Base-by-base conservation (phyloP, 2,797 vertebrate genomes). In the Anniella stebbinsi region DNA sequence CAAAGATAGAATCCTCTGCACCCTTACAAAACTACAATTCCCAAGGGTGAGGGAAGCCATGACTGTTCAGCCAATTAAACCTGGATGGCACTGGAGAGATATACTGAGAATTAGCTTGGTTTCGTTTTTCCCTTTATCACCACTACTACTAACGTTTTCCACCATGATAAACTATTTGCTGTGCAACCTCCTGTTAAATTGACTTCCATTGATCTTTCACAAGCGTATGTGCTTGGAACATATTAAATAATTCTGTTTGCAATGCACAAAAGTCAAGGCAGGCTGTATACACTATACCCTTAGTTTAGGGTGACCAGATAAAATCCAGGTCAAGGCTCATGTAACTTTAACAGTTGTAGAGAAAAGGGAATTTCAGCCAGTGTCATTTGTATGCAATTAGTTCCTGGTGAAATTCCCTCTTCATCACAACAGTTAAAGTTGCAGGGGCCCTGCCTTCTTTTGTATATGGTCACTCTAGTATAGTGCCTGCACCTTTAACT, bases 121-220 rank as follows among this genome's bases (percentile, higher is more conserved):
- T 69, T 18, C 11, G 67, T 28, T 85, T 85, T 90, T 30, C 18
- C 72, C 3, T 72, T 80, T n/a, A 66, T 75, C 83, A 84, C 30
- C 66, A 89, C 7, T 87, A 87, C 57, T 87, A 89, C 91, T 75
- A 75, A 17, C 51, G 30, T 92, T 75, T 83, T 86, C 69, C 36
- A 75, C 51, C 80, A 87, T 13, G 73, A 88, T 60, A 89, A 87
- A 91, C 87, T 80, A 36, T 90, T 90, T 87, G 86, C 77, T 80
- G 73, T 84, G 1, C 60, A 88, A 54, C 13, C 0, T 2, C 28
- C 45, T 67, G 67, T 70, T 86, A 92, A 83, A 84, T 67, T 87
- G 10, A 72, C n/a, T 84, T 70, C 48, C 36, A 93, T 30, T 51
- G 89, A 95, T 91, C 85, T 93, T 92, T 91, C 86, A 86, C 36